phyloP scores from a whole-genome alignment of 1,140 invertebrate genomes.

The Cherax quadricarinatus region DNA sequence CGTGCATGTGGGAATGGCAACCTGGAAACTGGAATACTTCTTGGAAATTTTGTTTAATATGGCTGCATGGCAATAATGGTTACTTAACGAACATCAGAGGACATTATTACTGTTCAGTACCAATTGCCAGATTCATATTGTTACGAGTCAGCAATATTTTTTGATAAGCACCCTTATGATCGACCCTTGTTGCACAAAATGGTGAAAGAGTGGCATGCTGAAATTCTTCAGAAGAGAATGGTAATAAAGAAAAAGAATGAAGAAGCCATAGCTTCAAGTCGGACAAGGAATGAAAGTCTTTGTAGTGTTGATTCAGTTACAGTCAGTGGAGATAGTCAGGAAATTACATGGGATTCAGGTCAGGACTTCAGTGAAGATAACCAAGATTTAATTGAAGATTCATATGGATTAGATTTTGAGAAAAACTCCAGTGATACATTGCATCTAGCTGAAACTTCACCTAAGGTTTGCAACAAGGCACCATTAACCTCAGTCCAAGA shows the following conservation, averaged over 20 bases:
- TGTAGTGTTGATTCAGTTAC: conserved; percentile 6
- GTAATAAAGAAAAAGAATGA: conserved; percentile 14
- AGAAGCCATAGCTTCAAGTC: conserved; percentile 14
- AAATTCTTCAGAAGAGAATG: conserved; percentile 13
- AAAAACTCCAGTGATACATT: neutral
- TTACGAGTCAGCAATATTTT: conserved; percentile 5
- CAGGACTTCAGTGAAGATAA: neutral
- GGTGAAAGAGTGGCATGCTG: conserved; percentile 22
- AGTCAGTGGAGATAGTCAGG: conserved; percentile 19
- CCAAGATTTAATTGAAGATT: neutral
- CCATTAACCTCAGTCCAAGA: neutral
- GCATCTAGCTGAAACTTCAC: neutral
- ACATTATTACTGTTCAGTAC: neutral
- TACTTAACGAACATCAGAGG: neutral
- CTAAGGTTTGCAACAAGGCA: neutral
- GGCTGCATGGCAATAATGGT: neutral
- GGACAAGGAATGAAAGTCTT: conserved; percentile 30
- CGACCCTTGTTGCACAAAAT: neutral
- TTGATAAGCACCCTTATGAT: neutral
- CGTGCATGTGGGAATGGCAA: neutral
- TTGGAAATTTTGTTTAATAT: neutral
- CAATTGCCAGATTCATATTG: conserved; percentile 24
- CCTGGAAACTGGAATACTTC: neutral
- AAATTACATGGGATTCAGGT: neutral
- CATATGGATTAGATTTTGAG: too few relatives aligned